These are phyloP conservation scores for Cirrhinus molitorella DNA, from an alignment of 2,797 vertebrate species.

Conservation along the genomic window DNA sequence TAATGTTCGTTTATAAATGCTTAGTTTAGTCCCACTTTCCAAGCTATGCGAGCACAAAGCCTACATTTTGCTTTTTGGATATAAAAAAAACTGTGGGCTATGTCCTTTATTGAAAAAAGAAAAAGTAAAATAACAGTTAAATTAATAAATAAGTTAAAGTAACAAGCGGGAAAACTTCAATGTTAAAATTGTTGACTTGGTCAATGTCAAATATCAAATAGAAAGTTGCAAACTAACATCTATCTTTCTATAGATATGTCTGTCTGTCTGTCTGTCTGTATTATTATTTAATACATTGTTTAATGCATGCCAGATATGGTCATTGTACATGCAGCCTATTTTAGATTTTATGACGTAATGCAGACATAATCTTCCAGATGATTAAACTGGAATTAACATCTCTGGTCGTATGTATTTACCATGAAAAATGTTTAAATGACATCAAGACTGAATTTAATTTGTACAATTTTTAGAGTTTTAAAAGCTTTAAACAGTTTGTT, in stretches of 20 bases:
- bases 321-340: neutral
- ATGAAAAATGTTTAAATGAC: neutral
- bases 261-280: neutral
- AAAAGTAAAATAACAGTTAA: neutral
- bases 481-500: neutral
- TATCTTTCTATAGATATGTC: no score
- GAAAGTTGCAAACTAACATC: neutral
- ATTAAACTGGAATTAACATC: neutral
- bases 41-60: neutral
- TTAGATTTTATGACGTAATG: neutral
- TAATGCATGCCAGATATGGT: slow-evolving; percentile 1
- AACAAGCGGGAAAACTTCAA: neutral
- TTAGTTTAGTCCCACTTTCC: neutral
- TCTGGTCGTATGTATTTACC: neutral
- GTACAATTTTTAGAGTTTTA: neutral
- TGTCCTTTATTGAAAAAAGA: neutral
- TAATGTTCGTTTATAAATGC: neutral
- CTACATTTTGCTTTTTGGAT: neutral
- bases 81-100: neutral
- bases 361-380: neutral
- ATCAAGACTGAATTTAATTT: neutral
- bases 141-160: neutral
- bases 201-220: neutral
- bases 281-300: neutral
- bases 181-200: neutral